These are phyloP conservation scores for Syrrhaptes paradoxus DNA, from an alignment of 2,113 vertebrate genomes.

Conservation along the genomic window DNA sequence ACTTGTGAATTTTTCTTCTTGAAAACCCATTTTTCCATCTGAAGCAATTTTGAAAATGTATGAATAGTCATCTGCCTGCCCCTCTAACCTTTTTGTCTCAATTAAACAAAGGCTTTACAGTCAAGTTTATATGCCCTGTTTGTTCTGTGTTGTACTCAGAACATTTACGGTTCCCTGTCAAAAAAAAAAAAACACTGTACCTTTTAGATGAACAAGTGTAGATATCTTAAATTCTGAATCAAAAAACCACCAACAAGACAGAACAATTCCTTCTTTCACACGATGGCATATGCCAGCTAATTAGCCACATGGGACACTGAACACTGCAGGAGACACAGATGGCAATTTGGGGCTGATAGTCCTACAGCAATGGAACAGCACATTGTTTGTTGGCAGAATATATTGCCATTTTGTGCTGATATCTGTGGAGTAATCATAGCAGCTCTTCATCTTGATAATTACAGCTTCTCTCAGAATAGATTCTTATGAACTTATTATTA, in stretches of 20 bases:
- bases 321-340: conserved; percentile 53
- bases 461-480: not conserved
- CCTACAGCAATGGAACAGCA: conserved; percentile 6
- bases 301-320: conserved; percentile 39
- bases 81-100: not conserved
- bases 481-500: not conserved
- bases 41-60: not conserved
- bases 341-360: conserved; percentile 37
- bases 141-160: not conserved
- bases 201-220: not conserved
- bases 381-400: conserved; percentile 51
- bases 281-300: conserved; percentile 30
- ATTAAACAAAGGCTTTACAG: not conserved
- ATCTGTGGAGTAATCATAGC: not conserved
- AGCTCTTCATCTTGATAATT: conserved; percentile 1
- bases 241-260: not conserved
- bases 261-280: conserved; percentile 40
- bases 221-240: not conserved
- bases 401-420: conserved; percentile 14
- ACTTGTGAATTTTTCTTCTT: not conserved
- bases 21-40: not conserved
- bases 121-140: not conserved
- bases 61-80: not conserved
- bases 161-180: not conserved
- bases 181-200: not conserved